Evolutionary conservation across 2,797 vertebrate genomes (phyloP), one percentile per base, ranked within the genome.

Genomic region (Cichlasoma orientale): DNA sequence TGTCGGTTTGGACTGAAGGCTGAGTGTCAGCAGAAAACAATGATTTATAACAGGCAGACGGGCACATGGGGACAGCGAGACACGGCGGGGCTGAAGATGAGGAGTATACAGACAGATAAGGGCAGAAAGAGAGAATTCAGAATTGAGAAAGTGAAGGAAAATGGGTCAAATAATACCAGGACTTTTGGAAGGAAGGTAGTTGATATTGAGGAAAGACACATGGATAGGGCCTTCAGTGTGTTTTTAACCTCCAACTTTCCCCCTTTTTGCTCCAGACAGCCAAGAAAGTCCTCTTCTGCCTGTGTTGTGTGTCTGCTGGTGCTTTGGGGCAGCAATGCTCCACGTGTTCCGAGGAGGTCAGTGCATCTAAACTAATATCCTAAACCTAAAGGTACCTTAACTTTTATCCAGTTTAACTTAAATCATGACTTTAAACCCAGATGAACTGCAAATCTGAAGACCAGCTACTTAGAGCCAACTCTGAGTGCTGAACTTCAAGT

Each of bases 1-100:
- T 44, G 77, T 71, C 36, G 19, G 73, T 66, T 59, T 71, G 54
- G 69, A 86, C 66, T 78, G 56, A 84, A 69, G 73, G 69, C 70
- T 72, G 72, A 83, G 59, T 18, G 55, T 68, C 19, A 56, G 75
- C 78, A 79, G 58, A 82, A 77, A 79, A 78, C 59, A 72, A 25
- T 75, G 58, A 79, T 83, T 85, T 80, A n/a, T 70, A 80, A 82
- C 71, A 86, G 58, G 52, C 85, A 90, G 82, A 85, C 79, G 59
- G 82, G 77, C 72, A 84, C 66, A 83, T 27, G 2, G 76, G 87
- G 84, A 84, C 80, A 80, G 78, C 1, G 12, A 77, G 72, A 29
- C 56, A 80, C 11, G 19, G 36, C 23, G 19, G 38, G 80, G 72
- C 21, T 41, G 61, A 3, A 54, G 59, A 38, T 63, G 58, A 84